phyloP scores from a whole-genome alignment of 2,888 invertebrate species.

The Lasioglossum pauxillum region DNA sequence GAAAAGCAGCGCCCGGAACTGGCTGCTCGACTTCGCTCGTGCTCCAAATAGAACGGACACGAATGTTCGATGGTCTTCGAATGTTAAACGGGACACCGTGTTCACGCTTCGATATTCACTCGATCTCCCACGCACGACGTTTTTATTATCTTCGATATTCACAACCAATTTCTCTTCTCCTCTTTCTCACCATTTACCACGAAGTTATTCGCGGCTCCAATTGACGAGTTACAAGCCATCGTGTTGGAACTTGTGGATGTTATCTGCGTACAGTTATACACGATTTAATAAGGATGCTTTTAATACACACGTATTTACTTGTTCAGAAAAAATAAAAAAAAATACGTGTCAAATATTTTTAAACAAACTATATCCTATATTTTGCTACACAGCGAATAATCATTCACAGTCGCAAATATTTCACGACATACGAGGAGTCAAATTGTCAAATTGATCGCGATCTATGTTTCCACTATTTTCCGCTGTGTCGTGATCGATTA shows the following conservation, averaged over 20 bases:
- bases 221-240: no score
- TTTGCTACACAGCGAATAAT: background rate
- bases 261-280: no score
- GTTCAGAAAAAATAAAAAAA: no score
- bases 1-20: slow-evolving; percentile 62
- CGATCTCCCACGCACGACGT: background rate
- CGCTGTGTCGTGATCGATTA: background rate
- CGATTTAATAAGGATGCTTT: no score
- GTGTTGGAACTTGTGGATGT: no score
- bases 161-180: background rate
- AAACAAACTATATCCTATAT: no score
- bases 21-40: slow-evolving; percentile 57
- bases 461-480: background rate
- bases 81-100: background rate
- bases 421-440: background rate
- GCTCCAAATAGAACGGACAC: slow-evolving; percentile 35
- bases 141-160: background rate
- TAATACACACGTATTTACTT: no score
- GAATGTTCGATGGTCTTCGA: background rate
- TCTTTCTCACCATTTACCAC: background rate
- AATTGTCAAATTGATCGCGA: background rate
- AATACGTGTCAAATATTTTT: no score
- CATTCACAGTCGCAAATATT: background rate
- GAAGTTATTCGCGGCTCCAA: no score
- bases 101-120: background rate